Evolutionary conservation across 37 sponge, comb jelly and placozoan species (phyloP).

Genomic region (Theonella swinhoei): DNA sequence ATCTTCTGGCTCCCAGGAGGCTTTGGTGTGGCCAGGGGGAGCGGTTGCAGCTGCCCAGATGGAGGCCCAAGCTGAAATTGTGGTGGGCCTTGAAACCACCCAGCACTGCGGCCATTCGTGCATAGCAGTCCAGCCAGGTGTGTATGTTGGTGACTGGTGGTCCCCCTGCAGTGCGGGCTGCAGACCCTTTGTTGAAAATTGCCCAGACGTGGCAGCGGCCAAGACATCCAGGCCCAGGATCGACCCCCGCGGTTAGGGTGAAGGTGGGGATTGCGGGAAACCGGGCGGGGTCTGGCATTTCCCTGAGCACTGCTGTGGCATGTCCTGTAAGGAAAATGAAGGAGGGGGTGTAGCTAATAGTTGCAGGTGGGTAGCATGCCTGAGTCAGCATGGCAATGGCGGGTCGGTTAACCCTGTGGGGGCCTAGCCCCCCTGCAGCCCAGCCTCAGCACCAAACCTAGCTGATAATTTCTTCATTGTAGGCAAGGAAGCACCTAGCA

Average conservation of each 20-base stretch:
- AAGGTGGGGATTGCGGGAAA: not conserved
- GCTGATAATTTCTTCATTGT: no score
- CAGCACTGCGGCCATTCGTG: not conserved
- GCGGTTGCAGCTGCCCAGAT: not conserved
- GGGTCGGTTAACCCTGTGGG: no score
- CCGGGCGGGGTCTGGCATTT: not conserved
- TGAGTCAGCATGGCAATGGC: no score
- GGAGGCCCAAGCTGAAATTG: not conserved
- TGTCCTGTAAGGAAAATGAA: no score
- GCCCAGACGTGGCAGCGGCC: not conserved
- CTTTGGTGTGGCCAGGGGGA: not conserved
- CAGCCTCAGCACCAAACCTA: no score
- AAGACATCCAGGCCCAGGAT: not conserved
- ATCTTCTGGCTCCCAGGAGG: not conserved
- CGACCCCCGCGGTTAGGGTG: not conserved
- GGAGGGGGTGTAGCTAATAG: no score
- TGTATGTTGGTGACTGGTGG: not conserved
- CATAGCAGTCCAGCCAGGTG: not conserved
- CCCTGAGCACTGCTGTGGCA: not conserved
- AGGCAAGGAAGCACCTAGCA: no score
- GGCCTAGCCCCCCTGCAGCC: no score
- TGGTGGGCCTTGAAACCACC: not conserved
- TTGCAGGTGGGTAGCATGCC: no score
- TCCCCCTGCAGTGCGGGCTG: not conserved
- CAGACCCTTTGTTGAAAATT: not conserved